Percentiles rank a stretch among this genome's conserved stretches.
Evolutionary conservation across 2,888 invertebrate species (phyloP).

Genomic region (Lydus trimaculatus): DNA sequence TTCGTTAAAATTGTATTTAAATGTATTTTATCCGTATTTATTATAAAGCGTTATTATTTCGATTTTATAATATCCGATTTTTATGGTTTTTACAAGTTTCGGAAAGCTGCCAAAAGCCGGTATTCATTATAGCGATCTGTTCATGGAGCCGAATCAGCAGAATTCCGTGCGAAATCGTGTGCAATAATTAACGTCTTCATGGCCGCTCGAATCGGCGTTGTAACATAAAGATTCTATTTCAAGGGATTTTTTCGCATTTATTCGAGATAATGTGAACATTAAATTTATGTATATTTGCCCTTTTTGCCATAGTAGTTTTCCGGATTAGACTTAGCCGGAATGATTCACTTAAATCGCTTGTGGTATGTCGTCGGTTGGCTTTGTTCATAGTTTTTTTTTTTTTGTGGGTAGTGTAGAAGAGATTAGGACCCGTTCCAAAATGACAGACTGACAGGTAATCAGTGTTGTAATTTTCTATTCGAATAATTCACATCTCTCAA

Average conservation of each 20-base stretch:
- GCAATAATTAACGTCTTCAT: constrained; percentile 14
- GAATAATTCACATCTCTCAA: too few species aligned
- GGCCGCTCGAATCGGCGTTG: background rate
- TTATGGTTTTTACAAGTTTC: background rate
- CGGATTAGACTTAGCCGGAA: constrained; percentile 1
- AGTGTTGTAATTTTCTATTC: background rate
- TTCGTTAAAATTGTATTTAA: too few species aligned
- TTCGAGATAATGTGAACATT: background rate
- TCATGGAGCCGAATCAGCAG: constrained; percentile 5
- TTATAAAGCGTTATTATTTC: too few species aligned
- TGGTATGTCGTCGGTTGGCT: background rate
- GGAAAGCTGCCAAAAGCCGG: constrained; percentile 8
- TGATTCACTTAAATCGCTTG: constrained; percentile 11
- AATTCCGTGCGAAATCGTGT: constrained; percentile 8
- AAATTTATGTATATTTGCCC: constrained; percentile 3
- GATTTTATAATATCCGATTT: background rate
- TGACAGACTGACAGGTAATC: background rate
- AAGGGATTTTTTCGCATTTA: constrained; percentile 4
- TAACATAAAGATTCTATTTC: constrained; percentile 12
- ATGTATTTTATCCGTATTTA: too few species aligned
- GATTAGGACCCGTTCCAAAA: background rate
- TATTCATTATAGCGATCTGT: constrained; percentile 1
- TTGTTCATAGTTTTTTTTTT: background rate
- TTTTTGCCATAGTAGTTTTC: background rate
- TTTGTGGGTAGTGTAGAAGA: background rate